A percentile compares a stretch with the other conserved stretches of the same genome.
These are phyloP conservation scores for Philereme vetulata DNA, from an alignment of 2,888 invertebrate species.

Conservation along the genomic window DNA sequence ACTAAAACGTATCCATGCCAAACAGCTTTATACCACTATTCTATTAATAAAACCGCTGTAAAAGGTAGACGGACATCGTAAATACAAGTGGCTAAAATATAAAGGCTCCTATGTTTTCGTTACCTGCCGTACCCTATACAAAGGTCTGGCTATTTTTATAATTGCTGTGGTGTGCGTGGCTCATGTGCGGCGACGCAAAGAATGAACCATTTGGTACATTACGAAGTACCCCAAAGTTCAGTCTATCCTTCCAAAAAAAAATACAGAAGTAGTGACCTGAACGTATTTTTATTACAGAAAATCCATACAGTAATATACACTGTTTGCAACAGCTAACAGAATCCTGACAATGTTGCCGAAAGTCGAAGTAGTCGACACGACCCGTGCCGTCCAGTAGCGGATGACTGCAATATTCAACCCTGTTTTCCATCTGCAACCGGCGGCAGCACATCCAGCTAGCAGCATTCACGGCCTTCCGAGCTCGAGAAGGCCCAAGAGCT, in stretches of 20 bases:
- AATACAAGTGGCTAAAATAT: too few relatives aligned
- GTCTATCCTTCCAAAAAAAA: slow-evolving; percentile 1
- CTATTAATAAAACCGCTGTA: too few relatives aligned
- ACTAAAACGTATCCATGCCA: too few relatives aligned
- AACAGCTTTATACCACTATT: too few relatives aligned
- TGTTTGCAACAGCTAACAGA: slow-evolving; percentile 30
- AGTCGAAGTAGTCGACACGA: slow-evolving; percentile 15
- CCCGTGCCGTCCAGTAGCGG: slow-evolving; percentile 21
- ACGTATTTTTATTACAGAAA: slow-evolving; percentile 51
- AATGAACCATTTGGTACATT: too few relatives aligned
- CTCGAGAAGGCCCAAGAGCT: slow-evolving; percentile 31
- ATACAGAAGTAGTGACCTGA: slow-evolving; percentile 41
- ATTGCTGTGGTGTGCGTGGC: too few relatives aligned
- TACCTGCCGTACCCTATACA: too few relatives aligned
- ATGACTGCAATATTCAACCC: slow-evolving; percentile 19
- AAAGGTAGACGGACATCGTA: too few relatives aligned
- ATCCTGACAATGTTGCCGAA: slow-evolving; percentile 19
- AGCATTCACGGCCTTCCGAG: slow-evolving; percentile 32
- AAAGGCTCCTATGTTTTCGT: too few relatives aligned
- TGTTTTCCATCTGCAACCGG: slow-evolving; percentile 22
- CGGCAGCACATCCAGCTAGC: slow-evolving; percentile 16
- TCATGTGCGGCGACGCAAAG: too few relatives aligned
- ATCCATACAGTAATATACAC: slow-evolving; percentile 45
- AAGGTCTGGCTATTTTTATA: too few relatives aligned
- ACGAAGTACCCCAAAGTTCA: background rate